Percentiles rank a stretch among this genome's conserved stretches.
Conservation (phyloP, 2,113 vertebrate genomes). For the Apteryx mantelli region DNA sequence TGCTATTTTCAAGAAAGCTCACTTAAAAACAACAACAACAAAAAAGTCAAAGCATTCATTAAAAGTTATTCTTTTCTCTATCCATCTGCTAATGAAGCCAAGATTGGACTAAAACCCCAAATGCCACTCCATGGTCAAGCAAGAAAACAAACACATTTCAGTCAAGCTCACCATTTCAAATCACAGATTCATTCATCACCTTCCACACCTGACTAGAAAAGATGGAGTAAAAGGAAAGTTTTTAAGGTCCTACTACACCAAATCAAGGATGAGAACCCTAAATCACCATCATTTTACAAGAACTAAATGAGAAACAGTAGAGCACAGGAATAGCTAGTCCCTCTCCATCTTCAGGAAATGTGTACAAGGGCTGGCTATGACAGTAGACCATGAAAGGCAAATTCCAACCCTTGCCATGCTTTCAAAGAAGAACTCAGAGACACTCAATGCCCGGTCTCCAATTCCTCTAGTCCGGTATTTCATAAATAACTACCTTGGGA, state of each 20-base stretch:
- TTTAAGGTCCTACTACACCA: background rate
- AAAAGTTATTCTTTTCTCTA: background rate
- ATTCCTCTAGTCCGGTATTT: background rate
- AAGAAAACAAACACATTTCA: background rate
- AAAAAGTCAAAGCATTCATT: background rate
- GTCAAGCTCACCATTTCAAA: background rate
- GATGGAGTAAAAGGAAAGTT: background rate
- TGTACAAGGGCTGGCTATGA: background rate
- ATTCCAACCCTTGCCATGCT: background rate
- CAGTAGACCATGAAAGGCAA: background rate
- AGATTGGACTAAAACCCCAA: background rate
- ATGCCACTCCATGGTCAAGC: background rate
- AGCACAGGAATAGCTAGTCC: background rate
- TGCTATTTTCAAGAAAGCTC: background rate
- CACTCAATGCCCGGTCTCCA: background rate
- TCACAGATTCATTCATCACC: background rate
- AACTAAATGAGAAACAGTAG: background rate
- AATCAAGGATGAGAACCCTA: background rate
- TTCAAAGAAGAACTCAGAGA: background rate
- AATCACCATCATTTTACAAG: background rate
- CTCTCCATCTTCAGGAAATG: fast-evolving
- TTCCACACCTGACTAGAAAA: background rate
- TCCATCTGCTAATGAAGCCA: background rate
- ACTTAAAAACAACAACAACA: background rate
- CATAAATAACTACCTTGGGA: background rate